Evolutionary conservation across 2,113 vertebrate species (phyloP).

Genomic region (Acinonyx jubatus): DNA sequence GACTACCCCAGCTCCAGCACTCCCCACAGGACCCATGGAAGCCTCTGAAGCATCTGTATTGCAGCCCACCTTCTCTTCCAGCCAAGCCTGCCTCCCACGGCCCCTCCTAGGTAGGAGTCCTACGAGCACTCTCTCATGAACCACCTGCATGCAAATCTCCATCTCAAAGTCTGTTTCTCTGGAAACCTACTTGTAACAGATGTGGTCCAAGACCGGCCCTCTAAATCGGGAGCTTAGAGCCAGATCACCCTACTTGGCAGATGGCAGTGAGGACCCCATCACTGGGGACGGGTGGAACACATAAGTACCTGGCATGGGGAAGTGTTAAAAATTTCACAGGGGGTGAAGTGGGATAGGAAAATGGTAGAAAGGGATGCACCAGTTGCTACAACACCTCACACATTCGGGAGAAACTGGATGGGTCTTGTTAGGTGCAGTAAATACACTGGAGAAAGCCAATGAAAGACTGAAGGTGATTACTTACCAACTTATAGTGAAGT

Average conservation of each 20-base stretch:
- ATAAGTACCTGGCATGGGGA: neutral
- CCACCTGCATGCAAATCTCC: neutral
- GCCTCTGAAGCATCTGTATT: neutral
- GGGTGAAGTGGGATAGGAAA: neutral
- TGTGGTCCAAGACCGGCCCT: neutral
- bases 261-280: neutral
- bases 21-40: neutral
- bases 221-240: neutral
- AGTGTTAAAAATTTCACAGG: neutral
- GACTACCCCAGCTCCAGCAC: neutral
- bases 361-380: neutral
- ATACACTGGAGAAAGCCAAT: neutral
- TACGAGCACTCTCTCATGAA: neutral
- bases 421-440: neutral
- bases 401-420: neutral
- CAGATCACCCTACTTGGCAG: neutral
- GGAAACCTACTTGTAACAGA: neutral
- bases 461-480: neutral
- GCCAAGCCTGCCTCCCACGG: neutral
- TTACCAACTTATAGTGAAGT: neutral
- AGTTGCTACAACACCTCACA: neutral
- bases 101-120: neutral
- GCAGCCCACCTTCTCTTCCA: neutral
- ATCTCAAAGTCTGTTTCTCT: neutral
- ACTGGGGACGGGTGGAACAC: neutral